phyloP scores from a whole-genome alignment of 2,797 vertebrate species.

The Dermochelys coriacea region DNA sequence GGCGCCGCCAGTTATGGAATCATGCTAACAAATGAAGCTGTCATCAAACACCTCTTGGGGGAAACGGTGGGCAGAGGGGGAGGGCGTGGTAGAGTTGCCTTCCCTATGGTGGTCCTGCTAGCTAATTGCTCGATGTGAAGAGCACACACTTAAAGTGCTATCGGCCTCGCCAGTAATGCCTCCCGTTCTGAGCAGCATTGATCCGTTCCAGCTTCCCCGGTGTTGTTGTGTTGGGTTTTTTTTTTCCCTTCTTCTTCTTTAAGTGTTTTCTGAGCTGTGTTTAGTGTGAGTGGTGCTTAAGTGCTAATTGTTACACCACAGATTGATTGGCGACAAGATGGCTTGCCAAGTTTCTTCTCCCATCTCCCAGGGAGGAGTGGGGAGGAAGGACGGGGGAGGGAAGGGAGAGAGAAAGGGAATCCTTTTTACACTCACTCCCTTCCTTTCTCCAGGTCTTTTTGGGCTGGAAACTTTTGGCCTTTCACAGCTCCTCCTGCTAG shows the following conservation, averaged over 20 bases:
- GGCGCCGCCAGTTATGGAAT: slow-evolving; percentile 80
- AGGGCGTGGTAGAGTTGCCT: slow-evolving; percentile 66
- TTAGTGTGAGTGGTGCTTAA: slow-evolving; percentile 84
- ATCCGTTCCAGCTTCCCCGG: slow-evolving; percentile 76
- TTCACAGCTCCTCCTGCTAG: slow-evolving; percentile 14
- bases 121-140: slow-evolving; percentile 81
- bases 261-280: slow-evolving; percentile 83
- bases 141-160: slow-evolving; percentile 78
- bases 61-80: slow-evolving; percentile 58
- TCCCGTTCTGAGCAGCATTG: slow-evolving; percentile 76
- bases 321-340: slow-evolving; percentile 85
- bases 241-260: slow-evolving; percentile 27
- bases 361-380: slow-evolving; percentile 59
- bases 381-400: slow-evolving; percentile 64
- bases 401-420: slow-evolving; percentile 72
- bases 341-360: slow-evolving; percentile 83
- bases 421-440: slow-evolving; percentile 69
- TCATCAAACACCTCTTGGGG: slow-evolving; percentile 79
- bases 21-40: slow-evolving; percentile 80
- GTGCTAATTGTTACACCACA: slow-evolving; percentile 87
- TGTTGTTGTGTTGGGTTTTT: slow-evolving; percentile 63
- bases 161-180: slow-evolving; percentile 80
- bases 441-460: slow-evolving; percentile 57
- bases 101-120: slow-evolving; percentile 68
- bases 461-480: slow-evolving; percentile 43